A percentile compares a stretch with the other conserved stretches of the same genome.
phyloP scores from a whole-genome alignment of 2,888 invertebrate genomes.

The Agelastica alni region DNA sequence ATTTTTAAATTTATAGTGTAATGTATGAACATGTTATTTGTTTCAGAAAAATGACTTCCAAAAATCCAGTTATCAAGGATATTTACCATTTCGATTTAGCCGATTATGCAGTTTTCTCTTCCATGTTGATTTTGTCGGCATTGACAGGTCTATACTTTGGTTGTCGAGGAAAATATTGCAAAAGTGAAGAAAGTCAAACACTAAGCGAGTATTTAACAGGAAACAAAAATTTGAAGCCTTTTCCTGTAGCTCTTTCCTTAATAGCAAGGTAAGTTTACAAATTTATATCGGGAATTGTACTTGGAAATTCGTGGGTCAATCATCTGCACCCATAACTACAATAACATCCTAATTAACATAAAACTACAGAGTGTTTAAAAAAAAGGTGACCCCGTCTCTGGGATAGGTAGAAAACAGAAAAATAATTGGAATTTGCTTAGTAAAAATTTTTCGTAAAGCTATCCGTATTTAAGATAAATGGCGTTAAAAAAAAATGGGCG shows the following conservation, averaged over 20 bases:
- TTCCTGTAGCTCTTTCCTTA: conserved; percentile 85
- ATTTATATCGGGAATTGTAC: too few species aligned
- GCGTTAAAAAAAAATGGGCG: too few species aligned
- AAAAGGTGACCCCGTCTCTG: too few species aligned
- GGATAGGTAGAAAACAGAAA: too few species aligned
- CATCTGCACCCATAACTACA: too few species aligned
- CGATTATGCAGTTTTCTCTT: conserved; percentile 74
- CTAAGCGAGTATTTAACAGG: conserved; percentile 76
- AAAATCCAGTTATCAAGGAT: conserved; percentile 17
- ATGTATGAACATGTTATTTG: conserved; percentile 2
- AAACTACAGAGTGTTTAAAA: too few species aligned
- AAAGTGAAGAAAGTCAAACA: conserved; percentile 56
- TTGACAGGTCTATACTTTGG: conserved; percentile 76
- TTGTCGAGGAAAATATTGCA: conserved; percentile 59
- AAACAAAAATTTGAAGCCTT: conserved; percentile 71
- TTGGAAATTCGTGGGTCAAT: too few species aligned
- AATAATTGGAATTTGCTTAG: too few species aligned
- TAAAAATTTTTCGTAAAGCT: too few species aligned
- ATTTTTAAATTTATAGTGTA: too few species aligned
- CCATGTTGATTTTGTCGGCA: conserved; percentile 73
- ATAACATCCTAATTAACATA: too few species aligned
- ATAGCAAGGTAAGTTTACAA: conserved; percentile 71
- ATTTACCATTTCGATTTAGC: conserved; percentile 49
- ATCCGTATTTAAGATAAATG: too few species aligned
- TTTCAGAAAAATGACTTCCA: conserved; percentile 23